Evolutionary conservation across 2,113 vertebrate genomes (phyloP).

Genomic region (Microcebus tavaratra): DNA sequence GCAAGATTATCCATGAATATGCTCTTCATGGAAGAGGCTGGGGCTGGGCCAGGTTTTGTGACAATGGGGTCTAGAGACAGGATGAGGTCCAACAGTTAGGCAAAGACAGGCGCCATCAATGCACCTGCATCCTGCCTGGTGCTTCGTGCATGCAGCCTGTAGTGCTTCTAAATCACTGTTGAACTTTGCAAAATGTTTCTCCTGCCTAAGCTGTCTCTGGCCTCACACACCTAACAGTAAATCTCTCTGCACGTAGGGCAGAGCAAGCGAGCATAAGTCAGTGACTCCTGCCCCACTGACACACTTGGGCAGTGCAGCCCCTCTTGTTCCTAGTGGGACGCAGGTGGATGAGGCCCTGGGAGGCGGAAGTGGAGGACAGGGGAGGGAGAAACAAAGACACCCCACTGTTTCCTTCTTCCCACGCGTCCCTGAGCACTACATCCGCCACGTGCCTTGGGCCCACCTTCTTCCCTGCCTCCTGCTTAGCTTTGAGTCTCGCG

Average conservation of each 20-base stretch:
- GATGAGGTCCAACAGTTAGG: background rate
- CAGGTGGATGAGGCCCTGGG: background rate
- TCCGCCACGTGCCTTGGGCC: fast-evolving
- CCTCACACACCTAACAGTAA: background rate
- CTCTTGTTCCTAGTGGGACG: background rate
- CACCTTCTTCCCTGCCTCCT: background rate
- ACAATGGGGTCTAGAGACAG: background rate
- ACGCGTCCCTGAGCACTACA: fast-evolving
- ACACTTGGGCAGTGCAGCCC: background rate
- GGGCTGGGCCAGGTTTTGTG: background rate
- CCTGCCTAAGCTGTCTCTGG: background rate
- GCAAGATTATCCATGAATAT: background rate
- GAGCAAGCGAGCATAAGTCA: background rate
- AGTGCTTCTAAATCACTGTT: background rate
- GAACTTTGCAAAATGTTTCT: background rate
- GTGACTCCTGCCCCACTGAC: background rate
- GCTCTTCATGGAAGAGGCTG: background rate
- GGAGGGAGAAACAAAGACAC: background rate
- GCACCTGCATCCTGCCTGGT: background rate
- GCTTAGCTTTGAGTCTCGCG: background rate
- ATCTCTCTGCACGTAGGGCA: background rate
- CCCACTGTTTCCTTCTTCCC: background rate
- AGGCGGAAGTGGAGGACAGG: background rate
- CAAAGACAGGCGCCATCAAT: background rate
- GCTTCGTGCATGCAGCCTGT: background rate